Percentiles rank a stretch among this genome's conserved stretches.
phyloP scores from a whole-genome alignment of 2,797 vertebrate genomes.

The Mormyrops attenuatus region DNA sequence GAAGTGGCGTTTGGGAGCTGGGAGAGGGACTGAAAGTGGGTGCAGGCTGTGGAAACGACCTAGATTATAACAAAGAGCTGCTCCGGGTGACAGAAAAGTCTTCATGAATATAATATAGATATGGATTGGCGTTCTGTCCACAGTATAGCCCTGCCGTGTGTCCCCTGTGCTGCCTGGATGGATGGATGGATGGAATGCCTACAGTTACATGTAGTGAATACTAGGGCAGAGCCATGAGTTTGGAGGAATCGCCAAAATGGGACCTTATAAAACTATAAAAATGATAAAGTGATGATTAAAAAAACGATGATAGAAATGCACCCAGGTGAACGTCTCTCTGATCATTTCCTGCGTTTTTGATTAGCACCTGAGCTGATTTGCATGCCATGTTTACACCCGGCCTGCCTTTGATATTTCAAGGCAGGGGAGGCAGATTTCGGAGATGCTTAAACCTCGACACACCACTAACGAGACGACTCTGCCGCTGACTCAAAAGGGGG shows the following conservation, averaged over 20 bases:
- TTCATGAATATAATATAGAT: background rate
- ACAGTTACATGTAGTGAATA: background rate
- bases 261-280: background rate
- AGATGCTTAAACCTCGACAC: background rate
- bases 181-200: background rate
- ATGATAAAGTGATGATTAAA: background rate
- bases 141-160: background rate
- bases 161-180: background rate
- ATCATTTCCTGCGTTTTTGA: slow-evolving; percentile 1
- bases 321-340: background rate
- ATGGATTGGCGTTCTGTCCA: background rate
- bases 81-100: background rate
- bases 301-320: background rate
- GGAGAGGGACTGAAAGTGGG: background rate
- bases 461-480: background rate
- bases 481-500: background rate
- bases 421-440: background rate
- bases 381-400: slow-evolving; percentile 3
- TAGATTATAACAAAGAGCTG: background rate
- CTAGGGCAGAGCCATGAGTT: background rate
- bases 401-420: slow-evolving; percentile 9
- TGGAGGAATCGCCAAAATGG: background rate
- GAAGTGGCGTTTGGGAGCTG: background rate
- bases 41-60: background rate
- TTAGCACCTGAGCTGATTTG: background rate